Conservation (phyloP, 2,113 vertebrate genomes). For the Centropus unirufus region DNA sequence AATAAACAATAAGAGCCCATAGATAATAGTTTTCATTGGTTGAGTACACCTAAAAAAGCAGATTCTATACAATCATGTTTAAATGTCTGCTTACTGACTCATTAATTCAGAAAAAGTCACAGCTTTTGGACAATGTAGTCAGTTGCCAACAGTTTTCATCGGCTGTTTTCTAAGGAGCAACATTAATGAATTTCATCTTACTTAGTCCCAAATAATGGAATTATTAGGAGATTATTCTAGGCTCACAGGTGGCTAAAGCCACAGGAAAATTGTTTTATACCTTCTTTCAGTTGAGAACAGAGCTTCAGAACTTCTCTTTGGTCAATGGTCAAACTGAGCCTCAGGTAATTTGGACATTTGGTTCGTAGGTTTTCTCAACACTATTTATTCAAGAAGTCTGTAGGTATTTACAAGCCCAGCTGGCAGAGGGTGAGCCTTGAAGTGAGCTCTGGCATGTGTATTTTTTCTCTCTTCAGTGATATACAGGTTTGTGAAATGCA, state of each 20-base stretch:
- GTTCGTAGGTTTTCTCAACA: conserved; percentile 52
- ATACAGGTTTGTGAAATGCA: not conserved
- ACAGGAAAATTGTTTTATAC: conserved; percentile 7
- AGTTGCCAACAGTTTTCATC: not conserved
- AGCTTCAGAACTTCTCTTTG: conserved; percentile 26
- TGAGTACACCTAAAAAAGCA: not conserved
- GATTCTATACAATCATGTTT: not conserved
- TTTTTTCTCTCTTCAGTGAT: not conserved
- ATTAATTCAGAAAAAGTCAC: not conserved
- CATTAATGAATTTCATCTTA: not conserved
- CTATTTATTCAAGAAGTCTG: conserved; percentile 24
- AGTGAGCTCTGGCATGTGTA: not conserved
- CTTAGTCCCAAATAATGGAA: not conserved
- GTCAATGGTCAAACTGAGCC: conserved; percentile 51
- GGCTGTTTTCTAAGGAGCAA: not conserved
- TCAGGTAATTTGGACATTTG: conserved; percentile 64
- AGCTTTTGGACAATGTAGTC: not conserved
- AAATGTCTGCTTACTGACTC: not conserved
- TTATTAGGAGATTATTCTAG: not conserved
- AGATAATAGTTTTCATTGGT: not conserved
- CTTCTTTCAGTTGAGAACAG: conserved; percentile 1
- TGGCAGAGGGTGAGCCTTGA: conserved; percentile 10
- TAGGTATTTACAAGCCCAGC: conserved; percentile 42
- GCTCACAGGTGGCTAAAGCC: conserved; percentile 31
- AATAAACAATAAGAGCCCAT: not conserved